phyloP scores from a whole-genome alignment of 30 jellyfish, hydroid and myxozoan species.

The Hydractinia echinata region DNA sequence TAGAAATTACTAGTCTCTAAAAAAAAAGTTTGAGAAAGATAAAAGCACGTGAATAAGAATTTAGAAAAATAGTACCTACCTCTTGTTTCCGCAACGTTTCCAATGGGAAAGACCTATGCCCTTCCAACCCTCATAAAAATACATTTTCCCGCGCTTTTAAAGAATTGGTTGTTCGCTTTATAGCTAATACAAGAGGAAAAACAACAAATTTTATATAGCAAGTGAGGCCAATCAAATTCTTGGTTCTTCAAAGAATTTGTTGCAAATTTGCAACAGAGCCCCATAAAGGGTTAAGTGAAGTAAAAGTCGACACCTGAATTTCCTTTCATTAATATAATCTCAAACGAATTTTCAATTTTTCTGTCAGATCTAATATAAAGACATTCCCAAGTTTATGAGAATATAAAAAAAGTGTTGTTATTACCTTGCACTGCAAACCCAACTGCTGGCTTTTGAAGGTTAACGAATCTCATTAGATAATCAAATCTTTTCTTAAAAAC shows the following conservation, averaged over 20 bases:
- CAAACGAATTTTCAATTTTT: too few relatives aligned
- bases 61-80: background rate
- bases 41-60: background rate
- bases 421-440: too few relatives aligned
- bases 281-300: background rate
- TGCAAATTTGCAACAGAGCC: background rate
- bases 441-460: too few relatives aligned
- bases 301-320: too few relatives aligned
- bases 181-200: background rate
- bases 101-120: background rate
- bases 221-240: background rate
- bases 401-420: too few relatives aligned
- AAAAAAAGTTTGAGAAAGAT: conserved; percentile 6
- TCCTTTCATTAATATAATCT: too few relatives aligned
- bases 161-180: background rate
- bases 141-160: background rate
- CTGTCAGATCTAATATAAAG: too few relatives aligned
- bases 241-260: background rate
- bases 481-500: too few relatives aligned
- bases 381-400: too few relatives aligned
- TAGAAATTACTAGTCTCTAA: background rate
- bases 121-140: background rate
- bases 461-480: too few relatives aligned
- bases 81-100: background rate
- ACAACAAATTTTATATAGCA: background rate